Percentiles rank a stretch among this genome's conserved stretches.
These are phyloP conservation scores for Arctia plantaginis DNA, from an alignment of 2,888 invertebrate genomes.

Conservation along the genomic window DNA sequence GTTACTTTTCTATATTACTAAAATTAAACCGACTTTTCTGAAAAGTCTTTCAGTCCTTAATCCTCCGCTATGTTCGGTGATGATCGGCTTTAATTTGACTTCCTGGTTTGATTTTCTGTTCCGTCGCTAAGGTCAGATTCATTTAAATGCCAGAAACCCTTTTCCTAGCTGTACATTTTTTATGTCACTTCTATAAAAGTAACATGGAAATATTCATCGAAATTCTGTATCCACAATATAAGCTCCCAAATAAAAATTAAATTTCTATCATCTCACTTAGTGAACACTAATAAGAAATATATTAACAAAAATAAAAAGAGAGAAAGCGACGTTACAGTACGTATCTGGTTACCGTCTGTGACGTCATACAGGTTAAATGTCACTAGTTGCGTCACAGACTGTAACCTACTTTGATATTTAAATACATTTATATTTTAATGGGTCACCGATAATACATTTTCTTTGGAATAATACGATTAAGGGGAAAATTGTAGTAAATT, in stretches of 20 bases:
- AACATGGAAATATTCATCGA: not conserved
- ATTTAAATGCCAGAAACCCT: not conserved
- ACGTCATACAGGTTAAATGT: conserved; percentile 58
- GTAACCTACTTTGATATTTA: conserved; percentile 59
- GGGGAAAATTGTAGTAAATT: no score
- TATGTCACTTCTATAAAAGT: not conserved
- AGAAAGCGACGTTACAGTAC: conserved; percentile 9
- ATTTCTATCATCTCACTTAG: not conserved
- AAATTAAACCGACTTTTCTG: not conserved
- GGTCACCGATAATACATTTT: conserved; percentile 5
- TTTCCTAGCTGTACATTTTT: not conserved
- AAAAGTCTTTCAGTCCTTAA: not conserved
- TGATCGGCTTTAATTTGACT: not conserved
- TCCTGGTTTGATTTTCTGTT: not conserved
- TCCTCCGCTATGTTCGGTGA: not conserved
- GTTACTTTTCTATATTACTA: not conserved
- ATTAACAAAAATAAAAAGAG: not conserved
- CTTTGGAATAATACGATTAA: not conserved
- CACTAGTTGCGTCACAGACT: conserved; percentile 57
- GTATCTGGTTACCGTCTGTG: conserved; percentile 31
- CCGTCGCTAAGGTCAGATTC: not conserved
- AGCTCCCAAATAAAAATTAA: not conserved
- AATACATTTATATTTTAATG: conserved; percentile 37
- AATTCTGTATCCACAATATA: not conserved
- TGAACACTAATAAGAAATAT: conserved; percentile 12